Conservation (phyloP, 1,140 invertebrate genomes). For the Bombus turneri region DNA sequence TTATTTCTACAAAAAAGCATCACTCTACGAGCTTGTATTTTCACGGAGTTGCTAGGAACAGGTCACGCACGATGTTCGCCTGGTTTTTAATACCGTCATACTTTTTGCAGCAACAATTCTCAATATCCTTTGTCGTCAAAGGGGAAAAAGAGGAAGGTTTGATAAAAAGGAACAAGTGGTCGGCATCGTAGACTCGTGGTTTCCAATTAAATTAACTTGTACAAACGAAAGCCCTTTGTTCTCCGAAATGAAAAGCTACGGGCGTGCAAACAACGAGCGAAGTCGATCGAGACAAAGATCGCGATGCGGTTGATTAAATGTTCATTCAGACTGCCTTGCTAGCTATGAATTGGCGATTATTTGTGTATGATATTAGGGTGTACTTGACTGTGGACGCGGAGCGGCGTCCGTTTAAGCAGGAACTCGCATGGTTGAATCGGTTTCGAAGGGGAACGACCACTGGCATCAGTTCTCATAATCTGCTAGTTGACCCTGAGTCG, state of each 20-base stretch:
- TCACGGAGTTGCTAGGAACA: neutral
- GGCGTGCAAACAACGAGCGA: neutral
- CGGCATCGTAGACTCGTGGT: neutral
- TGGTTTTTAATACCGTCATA: neutral
- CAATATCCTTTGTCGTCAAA: neutral
- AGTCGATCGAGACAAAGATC: neutral
- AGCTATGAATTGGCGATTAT: constrained; percentile 28
- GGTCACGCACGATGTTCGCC: neutral
- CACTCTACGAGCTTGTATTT: too few relatives aligned
- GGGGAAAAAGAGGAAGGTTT: too few relatives aligned
- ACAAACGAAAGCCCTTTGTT: constrained; percentile 15
- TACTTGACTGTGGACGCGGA: neutral
- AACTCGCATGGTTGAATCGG: constrained; percentile 42
- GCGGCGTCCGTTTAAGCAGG: constrained; percentile 38
- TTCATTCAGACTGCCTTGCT: neutral
- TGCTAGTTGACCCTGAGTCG: constrained; percentile 59
- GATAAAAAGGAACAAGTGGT: neutral
- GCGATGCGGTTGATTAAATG: constrained; percentile 27
- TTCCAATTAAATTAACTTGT: constrained; percentile 23
- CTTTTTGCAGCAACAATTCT: neutral
- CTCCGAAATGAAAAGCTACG: neutral
- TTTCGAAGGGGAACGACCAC: constrained; percentile 51
- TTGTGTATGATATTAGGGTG: constrained; percentile 15
- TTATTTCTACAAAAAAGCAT: too few relatives aligned
- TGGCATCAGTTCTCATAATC: constrained; percentile 61